These are phyloP conservation scores for Eumeta japonica DNA, from an alignment of 1,140 invertebrate genomes.

Conservation along the genomic window DNA sequence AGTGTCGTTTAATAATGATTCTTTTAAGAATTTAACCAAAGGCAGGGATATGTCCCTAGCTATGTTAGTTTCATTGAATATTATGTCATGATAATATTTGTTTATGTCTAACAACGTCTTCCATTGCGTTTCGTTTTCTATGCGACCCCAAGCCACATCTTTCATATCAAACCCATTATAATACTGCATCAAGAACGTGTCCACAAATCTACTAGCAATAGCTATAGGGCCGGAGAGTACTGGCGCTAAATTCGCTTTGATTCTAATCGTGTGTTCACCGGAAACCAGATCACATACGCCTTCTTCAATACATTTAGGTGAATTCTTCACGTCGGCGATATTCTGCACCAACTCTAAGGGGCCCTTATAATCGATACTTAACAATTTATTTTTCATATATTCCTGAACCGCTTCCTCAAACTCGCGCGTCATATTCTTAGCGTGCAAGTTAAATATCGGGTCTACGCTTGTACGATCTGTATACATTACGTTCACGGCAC, in stretches of 20 bases:
- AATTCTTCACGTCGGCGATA: constrained; percentile 31
- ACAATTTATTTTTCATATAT: constrained; percentile 27
- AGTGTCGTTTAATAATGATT: constrained; percentile 17
- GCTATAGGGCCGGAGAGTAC: constrained; percentile 33
- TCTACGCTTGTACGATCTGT: constrained; percentile 18
- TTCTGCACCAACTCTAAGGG: constrained; percentile 22
- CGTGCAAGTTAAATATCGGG: constrained; percentile 31
- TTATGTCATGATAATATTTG: constrained; percentile 30
- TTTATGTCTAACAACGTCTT: constrained; percentile 19
- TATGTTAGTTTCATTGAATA: constrained; percentile 26
- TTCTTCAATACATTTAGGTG: constrained; percentile 22
- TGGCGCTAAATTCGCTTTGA: constrained; percentile 23
- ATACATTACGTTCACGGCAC: constrained; percentile 29
- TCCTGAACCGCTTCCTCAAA: constrained; percentile 24
- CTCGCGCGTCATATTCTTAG: constrained; percentile 25
- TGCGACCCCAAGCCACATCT: constrained; percentile 35
- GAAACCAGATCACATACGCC: constrained; percentile 25
- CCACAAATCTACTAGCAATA: constrained; percentile 29
- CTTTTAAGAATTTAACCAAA: constrained; percentile 28
- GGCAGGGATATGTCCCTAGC: constrained; percentile 30
- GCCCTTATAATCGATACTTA: constrained; percentile 21
- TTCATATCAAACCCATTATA: constrained; percentile 30
- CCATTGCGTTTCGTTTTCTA: constrained; percentile 22
- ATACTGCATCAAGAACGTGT: constrained; percentile 42
- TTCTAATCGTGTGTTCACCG: constrained; percentile 22